Conservation (phyloP, 2,113 vertebrate genomes). For the Sisor rabdophorus region DNA sequence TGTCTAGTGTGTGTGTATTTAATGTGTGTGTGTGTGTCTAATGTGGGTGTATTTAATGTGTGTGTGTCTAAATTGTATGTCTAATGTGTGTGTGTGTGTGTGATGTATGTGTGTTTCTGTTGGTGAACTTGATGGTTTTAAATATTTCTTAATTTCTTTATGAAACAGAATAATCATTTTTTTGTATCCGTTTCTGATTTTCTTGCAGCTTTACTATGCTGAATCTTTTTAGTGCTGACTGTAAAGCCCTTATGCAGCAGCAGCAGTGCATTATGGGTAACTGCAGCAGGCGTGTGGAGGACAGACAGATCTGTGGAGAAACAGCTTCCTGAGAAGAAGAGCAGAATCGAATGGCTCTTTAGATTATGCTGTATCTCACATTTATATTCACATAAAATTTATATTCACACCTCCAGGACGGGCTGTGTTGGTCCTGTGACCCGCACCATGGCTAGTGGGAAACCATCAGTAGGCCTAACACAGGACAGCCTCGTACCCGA, state of each 20-base stretch:
- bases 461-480: slow-evolving; percentile 78
- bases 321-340: slow-evolving; percentile 7
- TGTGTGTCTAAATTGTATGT: too few relatives aligned
- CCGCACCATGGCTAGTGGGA: slow-evolving; percentile 90
- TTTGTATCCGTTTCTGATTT: slow-evolving; percentile 55
- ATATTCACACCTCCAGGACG: slow-evolving; percentile 23
- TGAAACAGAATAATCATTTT: slow-evolving; percentile 55
- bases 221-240: slow-evolving; percentile 34
- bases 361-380: not conserved
- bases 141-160: slow-evolving; percentile 49
- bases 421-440: slow-evolving; percentile 66
- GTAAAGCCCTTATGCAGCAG: slow-evolving; percentile 48
- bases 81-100: too few relatives aligned
- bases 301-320: slow-evolving; percentile 43
- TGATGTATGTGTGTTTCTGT: too few relatives aligned
- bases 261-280: slow-evolving; percentile 47
- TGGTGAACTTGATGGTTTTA: slow-evolving; percentile 41
- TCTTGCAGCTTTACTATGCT: slow-evolving; percentile 55
- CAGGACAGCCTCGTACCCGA: slow-evolving; percentile 65
- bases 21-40: too few relatives aligned
- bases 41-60: not conserved
- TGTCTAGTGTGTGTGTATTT: too few relatives aligned
- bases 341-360: not conserved
- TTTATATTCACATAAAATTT: not conserved
- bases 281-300: slow-evolving; percentile 44